Conservation (phyloP, 2,888 invertebrate genomes). For the Escarpia spicata region DNA sequence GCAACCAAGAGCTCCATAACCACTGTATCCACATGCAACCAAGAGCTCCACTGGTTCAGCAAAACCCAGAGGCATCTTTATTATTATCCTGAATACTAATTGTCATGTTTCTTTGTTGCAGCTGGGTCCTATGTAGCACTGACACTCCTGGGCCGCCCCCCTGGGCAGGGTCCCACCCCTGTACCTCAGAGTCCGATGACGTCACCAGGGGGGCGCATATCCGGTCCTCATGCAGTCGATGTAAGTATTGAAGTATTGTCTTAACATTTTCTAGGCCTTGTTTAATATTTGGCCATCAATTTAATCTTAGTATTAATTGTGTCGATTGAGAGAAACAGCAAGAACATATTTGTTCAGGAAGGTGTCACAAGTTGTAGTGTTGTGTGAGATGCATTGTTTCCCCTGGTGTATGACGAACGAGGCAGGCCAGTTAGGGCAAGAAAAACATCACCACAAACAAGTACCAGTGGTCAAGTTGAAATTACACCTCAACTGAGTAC, state of each 20-base stretch:
- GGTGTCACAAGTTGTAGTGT: no score
- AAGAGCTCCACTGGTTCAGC: not conserved
- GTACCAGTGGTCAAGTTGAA: no score
- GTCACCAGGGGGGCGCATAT: conserved; percentile 54
- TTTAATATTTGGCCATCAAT: not conserved
- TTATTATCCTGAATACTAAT: conserved; percentile 13
- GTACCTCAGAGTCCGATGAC: conserved; percentile 21
- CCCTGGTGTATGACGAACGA: no score
- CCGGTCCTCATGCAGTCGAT: conserved; percentile 74
- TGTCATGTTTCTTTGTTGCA: conserved; percentile 45
- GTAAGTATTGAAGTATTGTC: conserved; percentile 71
- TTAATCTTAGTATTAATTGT: not conserved
- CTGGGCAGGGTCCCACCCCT: conserved; percentile 28
- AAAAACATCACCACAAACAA: no score
- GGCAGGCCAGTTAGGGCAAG: no score
- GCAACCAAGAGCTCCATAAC: no score
- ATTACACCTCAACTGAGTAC: no score
- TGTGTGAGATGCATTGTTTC: no score
- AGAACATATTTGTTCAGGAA: no score
- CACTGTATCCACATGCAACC: no score
- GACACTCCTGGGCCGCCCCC: conserved; percentile 65
- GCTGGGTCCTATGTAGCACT: conserved; percentile 68
- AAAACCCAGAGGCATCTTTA: not conserved
- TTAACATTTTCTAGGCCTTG: not conserved
- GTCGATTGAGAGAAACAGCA: not conserved